Evolutionary conservation across 1,140 invertebrate genomes (phyloP).

Genomic region (Latrodectus geometricus): DNA sequence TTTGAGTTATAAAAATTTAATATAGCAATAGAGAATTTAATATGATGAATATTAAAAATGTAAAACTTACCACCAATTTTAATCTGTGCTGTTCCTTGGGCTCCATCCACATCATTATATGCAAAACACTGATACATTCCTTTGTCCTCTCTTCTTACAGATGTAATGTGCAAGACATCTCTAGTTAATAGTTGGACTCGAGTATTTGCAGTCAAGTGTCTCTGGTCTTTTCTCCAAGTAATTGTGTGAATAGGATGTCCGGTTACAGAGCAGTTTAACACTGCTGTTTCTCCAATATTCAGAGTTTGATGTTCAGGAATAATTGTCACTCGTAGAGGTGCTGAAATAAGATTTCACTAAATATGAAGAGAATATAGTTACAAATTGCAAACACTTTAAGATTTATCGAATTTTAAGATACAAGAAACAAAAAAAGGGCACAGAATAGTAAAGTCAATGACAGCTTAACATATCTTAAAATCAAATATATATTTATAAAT

Average conservation of each 20-base stretch:
- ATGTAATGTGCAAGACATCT: slow-evolving; percentile 68
- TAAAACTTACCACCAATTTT: slow-evolving; percentile 69
- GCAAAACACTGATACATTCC: slow-evolving; percentile 71
- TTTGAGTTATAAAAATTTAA: too few species aligned
- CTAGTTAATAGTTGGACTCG: slow-evolving; percentile 67
- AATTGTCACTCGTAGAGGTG: slow-evolving; percentile 36
- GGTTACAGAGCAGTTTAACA: slow-evolving; percentile 61
- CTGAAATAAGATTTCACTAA: slow-evolving; percentile 16
- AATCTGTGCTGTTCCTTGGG: slow-evolving; percentile 69
- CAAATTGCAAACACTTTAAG: too few species aligned
- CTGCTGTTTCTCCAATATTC: slow-evolving; percentile 59
- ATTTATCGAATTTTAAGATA: too few species aligned
- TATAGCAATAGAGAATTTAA: too few species aligned
- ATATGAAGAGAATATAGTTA: too few species aligned
- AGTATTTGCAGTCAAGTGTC: slow-evolving; percentile 43
- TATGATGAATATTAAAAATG: background rate
- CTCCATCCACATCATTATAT: slow-evolving; percentile 67
- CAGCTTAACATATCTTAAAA: too few species aligned
- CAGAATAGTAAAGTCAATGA: too few species aligned
- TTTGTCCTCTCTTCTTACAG: slow-evolving; percentile 67
- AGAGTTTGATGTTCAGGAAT: slow-evolving; percentile 54
- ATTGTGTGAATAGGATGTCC: slow-evolving; percentile 60
- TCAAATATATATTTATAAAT: too few species aligned
- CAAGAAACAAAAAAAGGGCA: too few species aligned
- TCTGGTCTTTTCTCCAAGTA: slow-evolving; percentile 57